Conservation (phyloP, 2,888 invertebrate species). For the Epistrophella euchroma region DNA sequence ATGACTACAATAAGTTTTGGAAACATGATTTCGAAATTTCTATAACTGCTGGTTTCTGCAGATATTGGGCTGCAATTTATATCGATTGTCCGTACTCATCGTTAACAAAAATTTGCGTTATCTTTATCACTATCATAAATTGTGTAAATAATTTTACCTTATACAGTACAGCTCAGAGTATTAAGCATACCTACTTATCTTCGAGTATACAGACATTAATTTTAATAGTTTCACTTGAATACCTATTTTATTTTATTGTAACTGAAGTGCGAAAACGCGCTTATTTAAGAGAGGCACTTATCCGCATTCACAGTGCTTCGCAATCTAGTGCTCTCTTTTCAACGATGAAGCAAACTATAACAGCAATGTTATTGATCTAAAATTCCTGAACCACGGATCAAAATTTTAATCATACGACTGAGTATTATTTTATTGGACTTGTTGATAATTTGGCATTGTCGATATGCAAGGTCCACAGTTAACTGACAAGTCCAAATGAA, state of each 20-base stretch:
- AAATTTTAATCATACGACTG: too few species aligned
- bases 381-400: too few species aligned
- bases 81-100: neutral
- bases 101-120: neutral
- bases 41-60: slow-evolving; percentile 23
- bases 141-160: too few species aligned
- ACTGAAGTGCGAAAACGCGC: neutral
- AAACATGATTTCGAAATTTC: slow-evolving; percentile 30
- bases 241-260: neutral
- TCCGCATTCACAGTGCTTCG: too few species aligned
- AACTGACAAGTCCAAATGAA: too few species aligned
- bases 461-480: too few species aligned
- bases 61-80: slow-evolving; percentile 35
- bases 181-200: slow-evolving; percentile 33
- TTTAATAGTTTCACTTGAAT: neutral
- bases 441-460: too few species aligned
- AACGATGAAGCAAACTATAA: too few species aligned
- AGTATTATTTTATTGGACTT: too few species aligned
- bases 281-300: neutral
- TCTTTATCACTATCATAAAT: neutral
- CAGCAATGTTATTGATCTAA: too few species aligned
- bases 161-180: too few species aligned
- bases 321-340: too few species aligned
- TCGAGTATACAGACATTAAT: slow-evolving; percentile 13
- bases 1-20: slow-evolving; percentile 28